Base-by-base conservation (phyloP, 2,113 vertebrate species). In the Spea multiplicata region DNA sequence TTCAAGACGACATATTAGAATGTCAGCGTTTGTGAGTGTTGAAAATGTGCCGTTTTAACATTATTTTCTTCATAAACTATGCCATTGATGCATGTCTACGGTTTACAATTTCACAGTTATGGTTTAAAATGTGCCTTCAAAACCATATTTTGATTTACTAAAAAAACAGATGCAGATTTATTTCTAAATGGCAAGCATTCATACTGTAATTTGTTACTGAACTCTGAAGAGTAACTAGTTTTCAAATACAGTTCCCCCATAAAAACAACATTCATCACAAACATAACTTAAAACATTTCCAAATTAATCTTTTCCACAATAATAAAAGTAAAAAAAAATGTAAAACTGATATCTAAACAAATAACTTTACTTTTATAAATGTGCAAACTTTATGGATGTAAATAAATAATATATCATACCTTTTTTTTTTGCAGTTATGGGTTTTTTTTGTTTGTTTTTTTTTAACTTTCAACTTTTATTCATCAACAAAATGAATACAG, bases 1-100 rank as follows among this genome's bases (percentile, higher is more conserved):
- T 77, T 77, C 46, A 61, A 14, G 46, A 59, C 10, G 67, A 70
- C 75, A 62, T 71, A 77, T 71, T 77, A 67, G 57, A 77, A 77
- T 77, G 46, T 70, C 67, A 77, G 75, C 66, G 70, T 48, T 77
- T 70, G 75, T 61, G 45, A 77, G 53, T 77, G 45, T 77, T 70
- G 6, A 30, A 77, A 61, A 69, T 49, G 9, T 71, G 53, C 55
- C 52, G 66, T 46, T 49, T 50, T 70, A 77, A 76, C n/a, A 61
- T 62, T 30, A 62, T 70, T 77, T 70, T 13, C 6, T 77, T 48
- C 10, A 14, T 48, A 17, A 77, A 69, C n/a, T 8, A 6, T 49
- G 13, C 52, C 74, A 67, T 59, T 45, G 53, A 16, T 76, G 74
- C 44, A 44, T 69, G 10, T 76, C 44, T 65, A 30, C 13, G 59